A percentile compares a stretch with the other conserved stretches of the same genome.
phyloP scores from a whole-genome alignment of 2,888 invertebrate species.

The Drosophila atripex region DNA sequence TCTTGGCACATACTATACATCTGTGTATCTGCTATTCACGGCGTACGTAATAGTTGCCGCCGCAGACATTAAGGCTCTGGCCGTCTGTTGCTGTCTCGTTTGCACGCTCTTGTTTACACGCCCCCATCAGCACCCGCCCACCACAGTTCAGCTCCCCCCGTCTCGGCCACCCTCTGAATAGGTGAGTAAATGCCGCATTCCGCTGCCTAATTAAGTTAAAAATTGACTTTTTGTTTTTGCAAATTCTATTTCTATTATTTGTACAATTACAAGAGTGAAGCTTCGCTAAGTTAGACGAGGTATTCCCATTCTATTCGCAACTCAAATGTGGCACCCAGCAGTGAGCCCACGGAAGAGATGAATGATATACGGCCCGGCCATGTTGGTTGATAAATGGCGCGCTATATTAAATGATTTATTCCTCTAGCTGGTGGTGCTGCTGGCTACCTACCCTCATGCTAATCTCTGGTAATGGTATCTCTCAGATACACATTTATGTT shows the following conservation, averaged over 20 bases:
- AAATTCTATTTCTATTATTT: neutral
- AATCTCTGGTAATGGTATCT: slow-evolving; percentile 35
- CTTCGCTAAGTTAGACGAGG: neutral
- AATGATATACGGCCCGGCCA: slow-evolving; percentile 69
- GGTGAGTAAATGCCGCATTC: slow-evolving; percentile 56
- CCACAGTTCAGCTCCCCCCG: too few relatives aligned
- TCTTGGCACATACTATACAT: slow-evolving; percentile 66
- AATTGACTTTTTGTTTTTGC: slow-evolving; percentile 26
- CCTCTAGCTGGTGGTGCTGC: slow-evolving; percentile 55
- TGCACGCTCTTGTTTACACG: slow-evolving; percentile 65
- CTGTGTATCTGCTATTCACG: slow-evolving; percentile 14
- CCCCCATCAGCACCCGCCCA: slow-evolving; percentile 18
- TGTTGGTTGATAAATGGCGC: slow-evolving; percentile 77
- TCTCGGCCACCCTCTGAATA: too few relatives aligned
- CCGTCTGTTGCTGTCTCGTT: slow-evolving; percentile 62
- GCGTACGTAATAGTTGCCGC: slow-evolving; percentile 55
- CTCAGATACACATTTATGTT: slow-evolving; percentile 25
- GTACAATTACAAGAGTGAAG: neutral
- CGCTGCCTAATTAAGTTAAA: slow-evolving; percentile 47
- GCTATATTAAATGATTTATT: slow-evolving; percentile 78
- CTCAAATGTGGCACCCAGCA: slow-evolving; percentile 69
- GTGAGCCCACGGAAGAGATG: slow-evolving; percentile 59
- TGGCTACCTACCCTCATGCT: slow-evolving; percentile 38
- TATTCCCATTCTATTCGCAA: slow-evolving; percentile 23
- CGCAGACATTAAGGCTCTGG: slow-evolving; percentile 57